Conservation (phyloP, 2,888 invertebrate species). For the Drosophila nr. medialis region DNA sequence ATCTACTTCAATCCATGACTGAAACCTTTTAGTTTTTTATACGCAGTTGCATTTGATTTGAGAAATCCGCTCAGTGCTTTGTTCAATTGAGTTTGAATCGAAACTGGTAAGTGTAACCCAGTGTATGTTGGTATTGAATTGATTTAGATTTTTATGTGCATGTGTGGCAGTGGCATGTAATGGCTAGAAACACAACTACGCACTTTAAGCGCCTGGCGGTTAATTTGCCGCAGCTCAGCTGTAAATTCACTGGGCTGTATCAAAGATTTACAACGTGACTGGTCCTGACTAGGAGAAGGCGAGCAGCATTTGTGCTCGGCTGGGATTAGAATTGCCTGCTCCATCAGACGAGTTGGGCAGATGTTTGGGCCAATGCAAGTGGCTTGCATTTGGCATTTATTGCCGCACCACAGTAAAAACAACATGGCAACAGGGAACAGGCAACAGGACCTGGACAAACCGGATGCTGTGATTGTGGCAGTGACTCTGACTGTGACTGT, state of each 20-base stretch:
- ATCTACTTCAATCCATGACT: not conserved
- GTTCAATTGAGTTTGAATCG: conserved; percentile 3
- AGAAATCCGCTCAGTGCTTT: conserved; percentile 8
- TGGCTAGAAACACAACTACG: conserved; percentile 64
- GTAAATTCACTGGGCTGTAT: conserved; percentile 78
- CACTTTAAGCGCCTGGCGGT: conserved; percentile 62
- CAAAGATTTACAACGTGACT: conserved; percentile 72
- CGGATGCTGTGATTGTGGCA: not conserved
- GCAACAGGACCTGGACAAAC: not conserved
- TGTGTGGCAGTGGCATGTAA: conserved; percentile 11
- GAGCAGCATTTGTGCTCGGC: conserved; percentile 7
- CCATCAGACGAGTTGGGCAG: conserved; percentile 39
- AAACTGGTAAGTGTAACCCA: conserved; percentile 12
- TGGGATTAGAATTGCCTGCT: conserved; percentile 33
- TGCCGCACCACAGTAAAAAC: conserved; percentile 33
- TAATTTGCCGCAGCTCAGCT: conserved; percentile 75
- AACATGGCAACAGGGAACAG: conserved; percentile 8
- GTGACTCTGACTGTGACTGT: conserved; percentile 5
- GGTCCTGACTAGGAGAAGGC: conserved; percentile 4
- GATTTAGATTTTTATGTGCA: conserved; percentile 52
- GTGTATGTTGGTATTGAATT: conserved; percentile 31
- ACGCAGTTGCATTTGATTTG: not conserved
- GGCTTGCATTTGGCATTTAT: conserved; percentile 78
- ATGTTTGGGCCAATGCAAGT: conserved; percentile 64
- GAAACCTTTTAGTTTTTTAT: not conserved